Percentiles rank a stretch among this genome's conserved stretches.
These are phyloP conservation scores for Chaetoderma sp. DNA, from an alignment of 2,888 invertebrate species.

Conservation along the genomic window DNA sequence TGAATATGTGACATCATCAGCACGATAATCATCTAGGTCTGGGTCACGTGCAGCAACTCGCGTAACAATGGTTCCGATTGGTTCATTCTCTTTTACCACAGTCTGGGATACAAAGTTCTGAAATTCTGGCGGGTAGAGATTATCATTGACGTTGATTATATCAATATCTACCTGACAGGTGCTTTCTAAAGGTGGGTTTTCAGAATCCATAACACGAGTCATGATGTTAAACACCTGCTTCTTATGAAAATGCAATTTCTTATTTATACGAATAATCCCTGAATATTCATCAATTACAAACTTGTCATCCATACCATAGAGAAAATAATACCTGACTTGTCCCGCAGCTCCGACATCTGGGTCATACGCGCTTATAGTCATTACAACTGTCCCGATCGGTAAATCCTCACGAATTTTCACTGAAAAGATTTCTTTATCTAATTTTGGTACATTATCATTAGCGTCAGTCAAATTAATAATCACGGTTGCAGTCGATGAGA, in stretches of 20 bases:
- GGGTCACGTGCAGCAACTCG: conserved; percentile 83
- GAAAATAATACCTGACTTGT: conserved; percentile 79
- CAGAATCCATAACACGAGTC: conserved; percentile 87
- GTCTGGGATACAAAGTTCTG: conserved; percentile 82
- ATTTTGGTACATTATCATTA: conserved; percentile 81
- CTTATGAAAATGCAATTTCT: conserved; percentile 87
- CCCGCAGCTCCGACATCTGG: conserved; percentile 88
- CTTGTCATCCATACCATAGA: conserved; percentile 68
- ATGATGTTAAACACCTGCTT: conserved; percentile 89
- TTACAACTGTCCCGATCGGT: conserved; percentile 87
- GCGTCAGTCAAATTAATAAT: conserved; percentile 90
- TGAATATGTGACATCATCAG: conserved; percentile 86
- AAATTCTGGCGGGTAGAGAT: conserved; percentile 85
- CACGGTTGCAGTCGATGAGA: conserved; percentile 86
- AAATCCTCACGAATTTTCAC: conserved; percentile 92
- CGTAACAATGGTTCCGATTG: conserved; percentile 82
- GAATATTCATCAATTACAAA: conserved; percentile 88
- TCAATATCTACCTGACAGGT: conserved; percentile 85
- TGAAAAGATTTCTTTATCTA: conserved; percentile 74
- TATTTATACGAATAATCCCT: conserved; percentile 86
- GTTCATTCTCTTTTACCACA: conserved; percentile 83
- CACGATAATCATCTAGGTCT: conserved; percentile 76
- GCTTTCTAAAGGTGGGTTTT: conserved; percentile 79
- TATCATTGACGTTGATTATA: conserved; percentile 92
- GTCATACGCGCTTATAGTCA: conserved; percentile 85